These are phyloP conservation scores for Cremastinae sp. DNA, from an alignment of 2,888 invertebrate genomes.

Conservation along the genomic window DNA sequence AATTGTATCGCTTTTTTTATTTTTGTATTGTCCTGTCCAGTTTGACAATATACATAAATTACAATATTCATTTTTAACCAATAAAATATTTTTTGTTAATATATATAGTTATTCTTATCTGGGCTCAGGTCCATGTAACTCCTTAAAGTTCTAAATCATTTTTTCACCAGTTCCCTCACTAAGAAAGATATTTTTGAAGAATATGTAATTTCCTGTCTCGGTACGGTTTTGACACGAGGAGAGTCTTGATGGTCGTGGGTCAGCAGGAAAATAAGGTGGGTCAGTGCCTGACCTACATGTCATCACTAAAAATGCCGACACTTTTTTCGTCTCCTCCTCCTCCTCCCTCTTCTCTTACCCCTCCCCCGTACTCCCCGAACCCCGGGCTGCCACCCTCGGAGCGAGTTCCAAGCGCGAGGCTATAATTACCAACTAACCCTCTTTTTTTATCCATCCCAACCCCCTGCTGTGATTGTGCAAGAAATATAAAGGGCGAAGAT, in stretches of 20 bases:
- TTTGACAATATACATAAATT: too few relatives aligned
- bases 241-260: conserved; percentile 56
- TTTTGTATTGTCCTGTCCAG: too few relatives aligned
- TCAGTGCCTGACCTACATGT: conserved; percentile 71
- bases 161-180: too few relatives aligned
- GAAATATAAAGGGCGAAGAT: not conserved
- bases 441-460: conserved; percentile 9
- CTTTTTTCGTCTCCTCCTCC: conserved; percentile 27
- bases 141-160: too few relatives aligned
- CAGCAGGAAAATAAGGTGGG: conserved; percentile 65
- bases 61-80: too few relatives aligned
- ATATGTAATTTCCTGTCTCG: not conserved
- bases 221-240: conserved; percentile 20
- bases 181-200: not conserved
- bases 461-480: conserved; percentile 10
- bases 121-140: too few relatives aligned
- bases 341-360: too few relatives aligned
- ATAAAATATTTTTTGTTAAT: too few relatives aligned
- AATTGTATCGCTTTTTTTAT: too few relatives aligned
- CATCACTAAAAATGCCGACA: conserved; percentile 54
- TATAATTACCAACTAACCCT: conserved; percentile 54
- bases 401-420: conserved; percentile 23
- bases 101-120: too few relatives aligned
- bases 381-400: conserved; percentile 14
- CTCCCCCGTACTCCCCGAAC: too few relatives aligned